phyloP scores from a whole-genome alignment of 2,888 invertebrate genomes.

The Standfussiana lucernea region DNA sequence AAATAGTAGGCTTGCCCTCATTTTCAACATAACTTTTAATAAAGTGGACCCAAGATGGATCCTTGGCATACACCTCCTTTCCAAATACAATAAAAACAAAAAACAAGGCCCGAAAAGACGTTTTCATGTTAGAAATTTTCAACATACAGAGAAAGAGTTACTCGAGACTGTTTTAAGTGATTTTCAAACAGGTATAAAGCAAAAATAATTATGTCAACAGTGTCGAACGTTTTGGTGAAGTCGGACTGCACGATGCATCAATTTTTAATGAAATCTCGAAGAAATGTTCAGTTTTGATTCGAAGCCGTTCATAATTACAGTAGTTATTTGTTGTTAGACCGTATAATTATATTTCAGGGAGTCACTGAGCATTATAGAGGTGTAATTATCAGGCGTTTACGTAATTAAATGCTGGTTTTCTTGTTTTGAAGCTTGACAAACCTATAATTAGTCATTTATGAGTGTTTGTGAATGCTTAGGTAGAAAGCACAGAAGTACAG shows the following conservation, averaged over 20 bases:
- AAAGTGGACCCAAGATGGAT: conserved; percentile 67
- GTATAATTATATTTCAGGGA: conserved; percentile 39
- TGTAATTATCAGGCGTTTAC: conserved; percentile 27
- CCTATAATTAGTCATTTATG: conserved; percentile 12
- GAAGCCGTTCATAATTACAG: conserved; percentile 32
- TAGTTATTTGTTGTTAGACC: conserved; percentile 41
- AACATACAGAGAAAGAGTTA: conserved; percentile 1
- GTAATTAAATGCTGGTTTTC: conserved; percentile 26
- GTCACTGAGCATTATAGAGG: conserved; percentile 26
- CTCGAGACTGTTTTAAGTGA: background rate
- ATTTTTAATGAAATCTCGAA: conserved; percentile 49
- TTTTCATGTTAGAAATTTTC: conserved; percentile 28
- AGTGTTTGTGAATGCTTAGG: conserved; percentile 7
- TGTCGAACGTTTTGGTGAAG: conserved; percentile 33
- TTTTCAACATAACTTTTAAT: conserved; percentile 77
- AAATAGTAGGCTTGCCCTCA: conserved; percentile 77
- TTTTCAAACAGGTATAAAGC: background rate
- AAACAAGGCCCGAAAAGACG: conserved; percentile 31
- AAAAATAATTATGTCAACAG: conserved; percentile 44
- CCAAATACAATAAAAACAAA: conserved; percentile 43
- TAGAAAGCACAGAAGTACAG: too few relatives aligned
- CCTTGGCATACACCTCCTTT: conserved; percentile 61
- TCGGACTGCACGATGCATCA: background rate
- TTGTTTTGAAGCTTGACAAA: background rate
- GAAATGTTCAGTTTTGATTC: conserved; percentile 27